Base-by-base conservation (phyloP, 37 sponge, comb jelly and placozoan genomes). In the Aplysina aerophoba region DNA sequence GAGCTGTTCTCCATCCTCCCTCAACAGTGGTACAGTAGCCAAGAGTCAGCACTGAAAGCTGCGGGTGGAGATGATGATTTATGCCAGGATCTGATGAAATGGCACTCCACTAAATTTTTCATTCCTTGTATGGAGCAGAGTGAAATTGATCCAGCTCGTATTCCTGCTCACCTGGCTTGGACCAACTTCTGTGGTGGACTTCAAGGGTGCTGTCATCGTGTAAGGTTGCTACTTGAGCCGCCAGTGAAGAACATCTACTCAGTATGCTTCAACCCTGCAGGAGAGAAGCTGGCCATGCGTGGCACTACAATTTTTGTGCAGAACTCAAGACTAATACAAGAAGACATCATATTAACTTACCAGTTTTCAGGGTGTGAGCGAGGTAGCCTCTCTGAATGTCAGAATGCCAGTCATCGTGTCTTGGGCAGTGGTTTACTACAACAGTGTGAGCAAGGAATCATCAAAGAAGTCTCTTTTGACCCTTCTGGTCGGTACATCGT, bases 391-490 rank as follows among this genome's bases (percentile, higher is more conserved):
- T n/a, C n/a, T 20, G 44, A 40, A 4, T 53, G 54, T 31, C 17
- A 16, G 17, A 75, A 44, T 75, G 73, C 31, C 21, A 21, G 54
- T 1, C 22, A 50, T 24, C 78, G 78, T 41, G 40, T 75, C 21
- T 3, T 50, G 20, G 78, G 38, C 24, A 19, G 37, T n/a, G 37
- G 2, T 41, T 5, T 22, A 15, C 37, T 41, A 1, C 31, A 39
- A 21, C 31, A 36, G 37, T 44, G 24, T 22, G 78, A 75, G 78
- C 25, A 12, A 25, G 78, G 78, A 22, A 75, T 75, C 25, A 75
- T 75, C 44, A 75, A 50, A 15, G 78, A 75, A 75, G 37, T 75
- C 31, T 31, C n/a, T 36, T 75, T 36, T 41, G 78, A 75, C 39
- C 25, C 4, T 21, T 40, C 78, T 21, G 78, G 78, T 21, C 41